phyloP scores from a whole-genome alignment of 2,888 invertebrate genomes.

The Kryphioiulus occultus region DNA sequence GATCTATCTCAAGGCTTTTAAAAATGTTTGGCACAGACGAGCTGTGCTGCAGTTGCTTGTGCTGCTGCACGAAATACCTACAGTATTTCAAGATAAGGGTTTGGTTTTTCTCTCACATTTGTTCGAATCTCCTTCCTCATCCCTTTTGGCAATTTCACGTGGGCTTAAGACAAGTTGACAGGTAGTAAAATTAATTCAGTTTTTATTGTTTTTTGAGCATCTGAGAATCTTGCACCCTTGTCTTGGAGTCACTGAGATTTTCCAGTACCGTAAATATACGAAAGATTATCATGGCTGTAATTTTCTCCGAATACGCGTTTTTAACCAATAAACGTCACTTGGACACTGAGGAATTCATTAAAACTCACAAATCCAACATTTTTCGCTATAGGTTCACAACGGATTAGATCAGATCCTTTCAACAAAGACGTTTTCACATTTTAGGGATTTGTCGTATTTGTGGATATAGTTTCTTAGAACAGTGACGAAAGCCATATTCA shows the following conservation, averaged over 20 bases:
- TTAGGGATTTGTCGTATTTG: background rate
- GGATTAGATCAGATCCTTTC: background rate
- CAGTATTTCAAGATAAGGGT: background rate
- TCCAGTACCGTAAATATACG: background rate
- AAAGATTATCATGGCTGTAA: background rate
- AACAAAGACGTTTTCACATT: background rate
- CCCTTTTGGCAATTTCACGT: background rate
- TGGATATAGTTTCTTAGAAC: background rate
- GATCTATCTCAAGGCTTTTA: conserved; percentile 38
- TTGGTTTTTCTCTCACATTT: background rate
- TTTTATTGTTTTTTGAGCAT: conserved; percentile 21
- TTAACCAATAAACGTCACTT: background rate
- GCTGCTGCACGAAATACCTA: background rate
- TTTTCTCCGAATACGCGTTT: background rate
- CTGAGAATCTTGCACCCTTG: background rate
- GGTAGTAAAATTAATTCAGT: background rate
- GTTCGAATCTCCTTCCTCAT: background rate
- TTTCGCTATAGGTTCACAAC: background rate
- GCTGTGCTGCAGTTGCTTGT: background rate
- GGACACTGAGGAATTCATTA: background rate
- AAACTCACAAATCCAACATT: background rate
- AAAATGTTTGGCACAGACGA: conserved; percentile 36
- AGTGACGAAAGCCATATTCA: too few relatives aligned
- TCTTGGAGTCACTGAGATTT: background rate
- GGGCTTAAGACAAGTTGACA: background rate